Conservation (phyloP, 2,113 vertebrate genomes). For the Alouatta palliata region DNA sequence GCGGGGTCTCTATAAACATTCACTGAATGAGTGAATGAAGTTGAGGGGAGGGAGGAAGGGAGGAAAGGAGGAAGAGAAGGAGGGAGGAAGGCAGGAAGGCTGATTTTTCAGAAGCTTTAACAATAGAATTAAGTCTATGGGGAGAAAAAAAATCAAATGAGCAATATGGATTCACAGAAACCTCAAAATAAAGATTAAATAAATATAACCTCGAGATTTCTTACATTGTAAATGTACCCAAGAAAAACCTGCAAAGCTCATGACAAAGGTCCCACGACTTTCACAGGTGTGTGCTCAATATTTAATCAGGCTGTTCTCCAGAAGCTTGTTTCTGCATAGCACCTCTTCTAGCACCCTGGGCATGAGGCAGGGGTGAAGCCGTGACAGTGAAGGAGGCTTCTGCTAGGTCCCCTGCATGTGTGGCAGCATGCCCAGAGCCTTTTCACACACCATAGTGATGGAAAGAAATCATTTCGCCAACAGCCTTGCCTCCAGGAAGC, state of each 20-base stretch:
- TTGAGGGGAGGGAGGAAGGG: not conserved
- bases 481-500: not conserved
- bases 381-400: not conserved
- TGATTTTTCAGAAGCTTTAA: constrained; percentile 7
- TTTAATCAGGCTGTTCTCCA: not conserved
- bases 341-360: not conserved
- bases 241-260: not conserved
- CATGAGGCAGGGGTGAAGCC: not conserved
- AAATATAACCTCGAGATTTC: not conserved
- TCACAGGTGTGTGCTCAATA: not conserved
- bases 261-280: not conserved
- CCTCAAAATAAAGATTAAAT: constrained; percentile 1
- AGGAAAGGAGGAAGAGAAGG: not conserved
- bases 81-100: not conserved
- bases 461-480: not conserved
- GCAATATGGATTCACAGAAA: not conserved
- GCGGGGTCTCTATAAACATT: not conserved
- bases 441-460: not conserved
- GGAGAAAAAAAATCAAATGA: not conserved
- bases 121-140: not conserved
- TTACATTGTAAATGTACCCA: not conserved
- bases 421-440: not conserved
- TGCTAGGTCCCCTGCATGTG: not conserved
- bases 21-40: not conserved
- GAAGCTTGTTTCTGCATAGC: not conserved